Evolutionary conservation across 2,797 vertebrate genomes (phyloP).

Genomic region (Cryptoblepharus egeriae): DNA sequence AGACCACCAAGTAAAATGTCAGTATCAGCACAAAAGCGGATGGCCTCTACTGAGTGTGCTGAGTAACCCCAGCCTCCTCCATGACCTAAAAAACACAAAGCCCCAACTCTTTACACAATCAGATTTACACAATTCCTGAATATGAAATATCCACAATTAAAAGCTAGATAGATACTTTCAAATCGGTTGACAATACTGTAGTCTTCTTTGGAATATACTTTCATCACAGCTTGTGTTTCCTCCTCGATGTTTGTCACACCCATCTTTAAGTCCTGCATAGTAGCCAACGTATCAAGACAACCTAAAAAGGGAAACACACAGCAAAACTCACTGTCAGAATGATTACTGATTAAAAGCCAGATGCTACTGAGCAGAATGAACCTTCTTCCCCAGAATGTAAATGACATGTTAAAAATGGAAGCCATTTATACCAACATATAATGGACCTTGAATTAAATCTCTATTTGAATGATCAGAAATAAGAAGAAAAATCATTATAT

Average conservation of each 20-base stretch:
- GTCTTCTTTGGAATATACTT: conserved; percentile 99
- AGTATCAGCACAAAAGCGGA: conserved; percentile 95
- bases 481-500: neutral
- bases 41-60: conserved; percentile 98
- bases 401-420: neutral
- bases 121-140: neutral
- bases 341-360: conserved; percentile 5
- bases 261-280: conserved; percentile 99
- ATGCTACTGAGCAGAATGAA: neutral
- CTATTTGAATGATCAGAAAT: neutral
- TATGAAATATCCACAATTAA: conserved; percentile 57
- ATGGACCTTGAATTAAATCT: neutral
- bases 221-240: conserved; percentile 98
- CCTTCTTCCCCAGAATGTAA: neutral
- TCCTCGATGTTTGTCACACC: conserved; percentile 94
- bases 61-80: conserved; percentile 99
- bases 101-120: conserved; percentile 11
- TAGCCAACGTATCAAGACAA: conserved; percentile 96
- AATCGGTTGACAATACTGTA: conserved; percentile 98
- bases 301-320: conserved; percentile 76
- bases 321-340: neutral
- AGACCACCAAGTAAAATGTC: conserved; percentile 96
- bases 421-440: neutral
- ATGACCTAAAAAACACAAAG: conserved; percentile 83
- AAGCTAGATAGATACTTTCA: conserved; percentile 93